Evolutionary conservation across 2,113 vertebrate genomes (phyloP).

Genomic region (Camelus dromedarius): DNA sequence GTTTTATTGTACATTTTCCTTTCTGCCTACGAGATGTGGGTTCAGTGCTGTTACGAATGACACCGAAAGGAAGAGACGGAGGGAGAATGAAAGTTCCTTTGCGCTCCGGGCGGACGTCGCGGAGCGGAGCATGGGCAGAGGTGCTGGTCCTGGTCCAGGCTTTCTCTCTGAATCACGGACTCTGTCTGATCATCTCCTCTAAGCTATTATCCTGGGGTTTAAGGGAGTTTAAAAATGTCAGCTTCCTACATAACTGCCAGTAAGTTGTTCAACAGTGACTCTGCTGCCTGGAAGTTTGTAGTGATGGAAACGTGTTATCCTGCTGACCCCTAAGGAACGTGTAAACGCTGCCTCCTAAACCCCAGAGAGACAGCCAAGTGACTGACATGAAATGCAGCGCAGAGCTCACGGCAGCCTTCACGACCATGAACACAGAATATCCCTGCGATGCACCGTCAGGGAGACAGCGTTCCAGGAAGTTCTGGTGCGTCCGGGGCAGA

Average conservation of each 20-base stretch:
- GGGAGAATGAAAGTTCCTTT: not conserved
- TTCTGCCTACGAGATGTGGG: not conserved
- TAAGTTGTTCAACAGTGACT: constrained; percentile 66
- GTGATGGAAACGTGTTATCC: constrained; percentile 59
- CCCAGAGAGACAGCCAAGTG: not conserved
- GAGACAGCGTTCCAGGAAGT: not conserved
- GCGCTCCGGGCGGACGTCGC: not conserved
- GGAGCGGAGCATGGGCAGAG: not conserved
- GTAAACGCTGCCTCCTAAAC: not conserved
- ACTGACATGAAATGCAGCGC: not conserved
- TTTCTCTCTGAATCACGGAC: not conserved
- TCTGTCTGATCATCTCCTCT: not conserved
- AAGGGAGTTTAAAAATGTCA: constrained; percentile 76
- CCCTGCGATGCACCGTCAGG: not conserved
- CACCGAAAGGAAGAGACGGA: not conserved
- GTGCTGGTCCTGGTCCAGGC: not conserved
- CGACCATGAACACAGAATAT: not conserved
- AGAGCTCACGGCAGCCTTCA: not conserved
- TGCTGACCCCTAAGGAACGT: not conserved
- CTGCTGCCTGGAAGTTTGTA: constrained; percentile 67
- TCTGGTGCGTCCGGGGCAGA: not conserved
- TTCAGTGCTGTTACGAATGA: not conserved
- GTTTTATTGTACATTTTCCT: constrained; percentile 37
- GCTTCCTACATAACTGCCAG: constrained; percentile 58
- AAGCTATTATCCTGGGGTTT: constrained; percentile 52